Evolutionary conservation across 2,888 invertebrate genomes (phyloP).

Genomic region (Metacarcinus magister): DNA sequence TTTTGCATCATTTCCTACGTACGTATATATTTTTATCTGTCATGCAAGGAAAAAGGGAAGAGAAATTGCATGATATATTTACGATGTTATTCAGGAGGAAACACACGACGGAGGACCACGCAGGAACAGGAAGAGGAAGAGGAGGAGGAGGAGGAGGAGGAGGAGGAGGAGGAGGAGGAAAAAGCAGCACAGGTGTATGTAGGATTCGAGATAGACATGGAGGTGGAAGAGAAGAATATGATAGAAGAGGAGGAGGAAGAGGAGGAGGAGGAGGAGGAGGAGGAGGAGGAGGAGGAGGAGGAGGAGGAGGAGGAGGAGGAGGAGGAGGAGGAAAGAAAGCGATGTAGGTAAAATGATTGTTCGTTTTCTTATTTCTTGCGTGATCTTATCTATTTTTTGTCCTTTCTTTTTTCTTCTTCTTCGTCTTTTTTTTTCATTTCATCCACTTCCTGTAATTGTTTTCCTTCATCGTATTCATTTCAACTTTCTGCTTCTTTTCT

Average conservation of each 20-base stretch:
- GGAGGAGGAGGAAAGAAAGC: not conserved
- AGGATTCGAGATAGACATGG: not conserved
- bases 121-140: not conserved
- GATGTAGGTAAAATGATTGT: not conserved
- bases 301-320: not conserved
- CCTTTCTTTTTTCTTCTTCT: no score
- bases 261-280: not conserved
- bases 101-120: not conserved
- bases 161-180: not conserved
- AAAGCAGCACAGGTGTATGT: not conserved
- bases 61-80: not conserved
- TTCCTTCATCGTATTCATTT: not conserved
- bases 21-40: not conserved
- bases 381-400: no score
- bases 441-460: not conserved
- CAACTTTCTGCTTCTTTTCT: not conserved
- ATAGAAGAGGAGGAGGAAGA: not conserved
- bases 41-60: not conserved
- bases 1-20: not conserved
- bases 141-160: conserved; percentile 5
- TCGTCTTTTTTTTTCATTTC: no score
- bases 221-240: not conserved
- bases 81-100: not conserved
- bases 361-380: not conserved
- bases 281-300: not conserved